Evolutionary conservation across 2,888 invertebrate genomes (phyloP).

Genomic region (Oxyteleia sp.): DNA sequence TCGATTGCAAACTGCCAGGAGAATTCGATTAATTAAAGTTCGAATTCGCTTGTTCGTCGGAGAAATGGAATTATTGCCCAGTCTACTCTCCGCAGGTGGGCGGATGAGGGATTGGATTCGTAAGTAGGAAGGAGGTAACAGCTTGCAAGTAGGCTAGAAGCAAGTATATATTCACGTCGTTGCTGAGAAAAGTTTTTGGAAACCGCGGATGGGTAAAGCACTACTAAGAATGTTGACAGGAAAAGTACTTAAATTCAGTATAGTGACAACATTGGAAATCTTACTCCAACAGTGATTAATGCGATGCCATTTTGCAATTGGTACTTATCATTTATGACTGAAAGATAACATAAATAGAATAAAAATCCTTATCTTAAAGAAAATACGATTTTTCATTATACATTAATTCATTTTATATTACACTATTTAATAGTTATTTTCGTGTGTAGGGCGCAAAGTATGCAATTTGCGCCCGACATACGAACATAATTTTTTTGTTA

Average conservation of each 20-base stretch:
- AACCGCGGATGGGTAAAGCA: slow-evolving; percentile 65
- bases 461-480: too few species aligned
- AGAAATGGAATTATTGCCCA: slow-evolving; percentile 85
- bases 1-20: slow-evolving; percentile 75
- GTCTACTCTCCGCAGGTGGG: slow-evolving; percentile 69
- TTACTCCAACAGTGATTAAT: neutral
- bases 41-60: slow-evolving; percentile 83
- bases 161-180: slow-evolving; percentile 74
- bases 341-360: too few species aligned
- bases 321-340: too few species aligned
- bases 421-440: too few species aligned
- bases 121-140: slow-evolving; percentile 77
- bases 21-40: slow-evolving; percentile 86
- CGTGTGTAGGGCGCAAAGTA: too few species aligned
- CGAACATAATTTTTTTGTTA: too few species aligned
- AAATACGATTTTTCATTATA: too few species aligned
- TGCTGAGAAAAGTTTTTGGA: slow-evolving; percentile 74
- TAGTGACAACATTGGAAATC: slow-evolving; percentile 42
- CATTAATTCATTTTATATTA: too few species aligned
- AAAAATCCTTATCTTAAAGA: too few species aligned
- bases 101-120: slow-evolving; percentile 65
- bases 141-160: slow-evolving; percentile 79
- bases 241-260: slow-evolving; percentile 62
- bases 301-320: too few species aligned
- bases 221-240: slow-evolving; percentile 51